phyloP scores from a whole-genome alignment of 2,113 vertebrate genomes.

The Andinoacara biseriatus region DNA sequence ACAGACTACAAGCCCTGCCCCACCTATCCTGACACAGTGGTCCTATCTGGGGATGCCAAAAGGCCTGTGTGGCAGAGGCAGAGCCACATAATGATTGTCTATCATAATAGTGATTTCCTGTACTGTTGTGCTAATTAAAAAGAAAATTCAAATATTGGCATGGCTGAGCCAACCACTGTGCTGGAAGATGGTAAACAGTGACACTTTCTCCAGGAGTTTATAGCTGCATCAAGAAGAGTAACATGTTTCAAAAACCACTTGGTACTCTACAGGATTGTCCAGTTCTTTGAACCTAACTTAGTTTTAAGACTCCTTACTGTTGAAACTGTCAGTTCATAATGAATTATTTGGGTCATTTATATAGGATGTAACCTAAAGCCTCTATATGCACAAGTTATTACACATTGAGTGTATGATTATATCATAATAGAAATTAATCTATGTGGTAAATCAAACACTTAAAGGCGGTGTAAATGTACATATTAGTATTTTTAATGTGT shows the following conservation, averaged over 20 bases:
- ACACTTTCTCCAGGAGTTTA: not conserved
- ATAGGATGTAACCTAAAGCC: not conserved
- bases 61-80: slow-evolving; percentile 12
- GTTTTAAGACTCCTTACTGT: not conserved
- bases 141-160: not conserved
- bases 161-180: not conserved
- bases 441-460: too few relatives aligned
- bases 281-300: not conserved
- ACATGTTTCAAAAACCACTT: not conserved
- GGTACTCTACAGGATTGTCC: not conserved
- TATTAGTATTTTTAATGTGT: not conserved
- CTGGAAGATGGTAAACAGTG: not conserved
- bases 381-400: not conserved
- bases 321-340: not conserved
- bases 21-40: slow-evolving; percentile 34
- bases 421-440: too few relatives aligned
- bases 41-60: slow-evolving; percentile 47
- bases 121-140: not conserved
- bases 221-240: not conserved
- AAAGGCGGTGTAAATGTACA: too few relatives aligned
- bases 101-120: slow-evolving; percentile 22
- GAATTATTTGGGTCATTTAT: not conserved
- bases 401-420: too few relatives aligned
- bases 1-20: slow-evolving; percentile 46
- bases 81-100: not conserved